phyloP scores from a whole-genome alignment of 2,888 invertebrate species.

The Hemicrepidius hirtus region DNA sequence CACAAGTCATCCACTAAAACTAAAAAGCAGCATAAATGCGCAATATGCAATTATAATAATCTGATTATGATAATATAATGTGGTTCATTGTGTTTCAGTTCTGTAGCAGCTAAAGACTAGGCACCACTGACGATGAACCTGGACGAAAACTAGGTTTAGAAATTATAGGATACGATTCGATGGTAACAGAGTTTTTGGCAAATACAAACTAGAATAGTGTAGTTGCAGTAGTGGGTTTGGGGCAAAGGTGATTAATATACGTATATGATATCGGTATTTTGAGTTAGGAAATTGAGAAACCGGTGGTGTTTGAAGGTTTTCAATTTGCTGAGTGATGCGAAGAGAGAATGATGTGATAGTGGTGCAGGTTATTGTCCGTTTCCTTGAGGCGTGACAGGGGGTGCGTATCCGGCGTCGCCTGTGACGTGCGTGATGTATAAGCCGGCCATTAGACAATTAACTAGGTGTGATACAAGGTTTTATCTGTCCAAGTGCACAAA shows the following conservation, averaged over 20 bases:
- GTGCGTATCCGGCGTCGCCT: constrained; percentile 31
- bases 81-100: too few species aligned
- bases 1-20: too few species aligned
- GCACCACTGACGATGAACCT: too few species aligned
- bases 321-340: constrained; percentile 24
- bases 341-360: background rate
- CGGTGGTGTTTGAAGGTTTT: constrained; percentile 9
- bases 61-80: too few species aligned
- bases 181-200: background rate
- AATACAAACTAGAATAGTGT: background rate
- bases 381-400: constrained; percentile 26
- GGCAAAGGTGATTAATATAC: constrained; percentile 3
- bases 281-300: background rate
- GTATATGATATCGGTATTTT: background rate
- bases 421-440: constrained; percentile 35
- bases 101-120: too few species aligned
- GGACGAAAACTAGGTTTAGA: too few species aligned
- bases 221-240: background rate
- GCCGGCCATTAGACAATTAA: constrained; percentile 50
- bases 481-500: constrained; percentile 63
- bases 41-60: too few species aligned
- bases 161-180: background rate
- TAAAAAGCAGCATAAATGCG: too few species aligned
- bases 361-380: constrained; percentile 35
- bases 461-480: constrained; percentile 63